A percentile compares a stretch with the other conserved stretches of the same genome.
Conservation (phyloP, 2,797 vertebrate species). For the Malacoraja senta region DNA sequence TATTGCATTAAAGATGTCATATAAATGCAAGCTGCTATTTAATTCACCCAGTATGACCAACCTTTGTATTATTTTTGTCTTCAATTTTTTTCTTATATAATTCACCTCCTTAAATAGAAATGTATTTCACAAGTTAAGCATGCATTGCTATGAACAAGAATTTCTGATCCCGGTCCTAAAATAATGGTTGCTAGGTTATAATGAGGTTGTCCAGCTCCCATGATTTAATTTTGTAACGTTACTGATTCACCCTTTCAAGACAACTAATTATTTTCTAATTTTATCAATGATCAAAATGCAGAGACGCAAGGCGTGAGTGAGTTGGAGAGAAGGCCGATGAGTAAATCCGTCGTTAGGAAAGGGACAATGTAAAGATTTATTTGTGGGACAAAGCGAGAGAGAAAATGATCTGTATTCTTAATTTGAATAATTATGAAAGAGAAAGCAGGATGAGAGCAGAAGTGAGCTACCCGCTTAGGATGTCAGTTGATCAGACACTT, state of each 20-base stretch:
- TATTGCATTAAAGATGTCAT: too few relatives aligned
- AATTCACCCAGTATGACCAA: not conserved
- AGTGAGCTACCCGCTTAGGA: not conserved
- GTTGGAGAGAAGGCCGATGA: not conserved
- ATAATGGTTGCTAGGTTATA: not conserved
- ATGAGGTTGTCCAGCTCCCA: not conserved
- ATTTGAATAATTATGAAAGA: constrained; percentile 29
- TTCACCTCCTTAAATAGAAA: not conserved
- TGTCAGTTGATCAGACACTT: not conserved
- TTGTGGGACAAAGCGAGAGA: not conserved
- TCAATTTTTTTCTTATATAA: not conserved
- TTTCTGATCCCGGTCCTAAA: not conserved
- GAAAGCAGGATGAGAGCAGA: not conserved
- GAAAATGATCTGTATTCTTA: constrained; percentile 7
- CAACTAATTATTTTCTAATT: not conserved
- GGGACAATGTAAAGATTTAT: constrained; percentile 3
- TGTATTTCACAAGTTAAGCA: not conserved
- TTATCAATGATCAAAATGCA: not conserved
- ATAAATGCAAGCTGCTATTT: not conserved
- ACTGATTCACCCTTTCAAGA: not conserved
- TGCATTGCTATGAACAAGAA: not conserved
- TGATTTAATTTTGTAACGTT: not conserved
- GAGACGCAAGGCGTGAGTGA: not conserved
- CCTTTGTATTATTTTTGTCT: not conserved
- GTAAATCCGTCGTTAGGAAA: not conserved